Base-by-base conservation (phyloP, 1,140 invertebrate species). In the Aphelinus atriplicis region DNA sequence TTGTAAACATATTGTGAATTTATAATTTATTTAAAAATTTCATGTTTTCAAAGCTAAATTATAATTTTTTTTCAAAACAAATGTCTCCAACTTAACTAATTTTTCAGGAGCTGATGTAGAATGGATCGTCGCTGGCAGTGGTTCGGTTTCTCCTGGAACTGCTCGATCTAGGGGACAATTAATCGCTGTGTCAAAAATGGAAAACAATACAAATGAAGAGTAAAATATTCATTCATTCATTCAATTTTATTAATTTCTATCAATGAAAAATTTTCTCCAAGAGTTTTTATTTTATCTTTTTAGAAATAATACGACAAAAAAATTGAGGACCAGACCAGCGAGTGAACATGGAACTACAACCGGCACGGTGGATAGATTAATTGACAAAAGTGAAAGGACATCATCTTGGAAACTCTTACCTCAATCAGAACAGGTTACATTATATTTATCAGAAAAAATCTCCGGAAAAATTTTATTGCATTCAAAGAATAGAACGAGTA, bases 81-180 rank as follows among this genome's bases (percentile, higher is more conserved):
- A 26, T 26, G 26, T 26, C 26, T 26, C 26, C 26, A 26, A 26
- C 26, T 26, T 26, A 26, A 26, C 26, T 26, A 26, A 26, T 26
- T 26, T 26, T 26, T 26, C 79, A 83, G 91, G 90, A 42, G 88
- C 92, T 42, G 93, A 94, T 80, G 88, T 94, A 26, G 92, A 93
- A 55, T 94, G 93, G 93, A 91, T 94, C 62, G 84, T 91, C 67
- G 88, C 91, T 26, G 93, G 90, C 46, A 88, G 88, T 75, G 91
- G 91, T 26, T 91, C 91, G 2, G 85, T 90, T 46, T 90, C 90
- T 1, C 87, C 90, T 0, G 87, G 87, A 50, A 88, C 90, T 3
- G 84, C 89, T 2, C 80, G 84, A 42, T 80, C 77, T 2, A 81
- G 81, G 68, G 80, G 83, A 3, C 84, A 85, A 73, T 79, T 84